These are phyloP conservation scores for Sylvietta virens DNA, from an alignment of 2,113 vertebrate genomes.

Conservation along the genomic window DNA sequence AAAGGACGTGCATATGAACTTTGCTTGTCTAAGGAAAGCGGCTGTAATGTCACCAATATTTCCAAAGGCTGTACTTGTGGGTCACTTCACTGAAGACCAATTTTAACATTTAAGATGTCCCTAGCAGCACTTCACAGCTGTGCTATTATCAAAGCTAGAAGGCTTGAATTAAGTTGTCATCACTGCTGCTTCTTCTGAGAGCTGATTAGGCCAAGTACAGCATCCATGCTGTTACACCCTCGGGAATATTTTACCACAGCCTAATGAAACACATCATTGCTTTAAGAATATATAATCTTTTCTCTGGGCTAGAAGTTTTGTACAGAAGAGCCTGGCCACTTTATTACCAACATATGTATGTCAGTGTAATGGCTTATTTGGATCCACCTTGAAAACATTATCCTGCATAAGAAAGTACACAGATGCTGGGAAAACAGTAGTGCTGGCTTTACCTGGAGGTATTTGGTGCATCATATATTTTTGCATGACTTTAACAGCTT, in stretches of 20 bases:
- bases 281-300: background rate
- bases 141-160: background rate
- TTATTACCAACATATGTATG: background rate
- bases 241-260: background rate
- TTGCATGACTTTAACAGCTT: background rate
- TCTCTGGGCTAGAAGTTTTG: background rate
- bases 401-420: background rate
- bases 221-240: background rate
- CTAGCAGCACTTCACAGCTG: background rate
- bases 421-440: background rate
- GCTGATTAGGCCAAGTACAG: background rate
- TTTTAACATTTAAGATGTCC: background rate
- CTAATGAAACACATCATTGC: conserved; percentile 11
- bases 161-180: conserved; percentile 5
- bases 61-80: background rate
- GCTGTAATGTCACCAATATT: background rate
- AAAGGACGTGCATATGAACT: background rate
- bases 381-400: conserved; percentile 12
- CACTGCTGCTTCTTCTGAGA: background rate
- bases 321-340: background rate
- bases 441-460: background rate
- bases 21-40: background rate
- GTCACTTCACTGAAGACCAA: background rate
- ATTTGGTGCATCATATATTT: background rate
- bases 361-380: background rate